These are phyloP conservation scores for Anabacerthia variegaticeps DNA, from an alignment of 2,797 vertebrate species.

Conservation along the genomic window DNA sequence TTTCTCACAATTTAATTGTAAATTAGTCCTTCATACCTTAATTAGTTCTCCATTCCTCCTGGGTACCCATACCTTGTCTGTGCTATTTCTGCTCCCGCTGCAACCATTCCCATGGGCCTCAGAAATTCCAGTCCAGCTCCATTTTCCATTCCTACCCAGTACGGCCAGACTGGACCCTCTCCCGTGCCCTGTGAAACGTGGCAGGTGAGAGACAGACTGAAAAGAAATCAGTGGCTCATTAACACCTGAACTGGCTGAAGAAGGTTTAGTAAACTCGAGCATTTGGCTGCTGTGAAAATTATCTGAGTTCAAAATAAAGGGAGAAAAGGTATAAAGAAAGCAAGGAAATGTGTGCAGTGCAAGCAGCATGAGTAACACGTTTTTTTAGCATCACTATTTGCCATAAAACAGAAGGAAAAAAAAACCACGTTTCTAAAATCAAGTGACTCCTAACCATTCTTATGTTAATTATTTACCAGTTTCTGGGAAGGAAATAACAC, in stretches of 20 bases:
- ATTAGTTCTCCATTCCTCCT: not conserved
- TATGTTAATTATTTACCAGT: not conserved
- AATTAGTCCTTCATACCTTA: not conserved
- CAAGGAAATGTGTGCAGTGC: constrained; percentile 38
- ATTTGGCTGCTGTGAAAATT: constrained; percentile 3
- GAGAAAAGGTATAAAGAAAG: constrained; percentile 15
- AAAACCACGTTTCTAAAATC: constrained; percentile 24
- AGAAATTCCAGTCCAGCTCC: not conserved
- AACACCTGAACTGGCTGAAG: not conserved
- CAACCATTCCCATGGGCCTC: not conserved
- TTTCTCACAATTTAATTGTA: not conserved
- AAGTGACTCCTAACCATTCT: constrained; percentile 53
- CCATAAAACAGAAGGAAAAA: constrained; percentile 34
- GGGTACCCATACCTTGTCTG: accelerated
- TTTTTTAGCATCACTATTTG: constrained; percentile 15
- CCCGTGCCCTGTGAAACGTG: not conserved
- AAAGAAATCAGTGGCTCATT: not conserved
- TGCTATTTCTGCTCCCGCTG: not conserved
- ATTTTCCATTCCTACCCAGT: not conserved
- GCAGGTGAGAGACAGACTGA: not conserved
- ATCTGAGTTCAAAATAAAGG: constrained; percentile 38
- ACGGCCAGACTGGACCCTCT: not conserved
- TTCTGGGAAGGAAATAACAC: constrained; percentile 41
- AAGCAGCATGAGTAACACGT: constrained; percentile 50
- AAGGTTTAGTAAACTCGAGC: not conserved